Base-by-base conservation (phyloP, 1,140 invertebrate species). In the Drosophila auraria region DNA sequence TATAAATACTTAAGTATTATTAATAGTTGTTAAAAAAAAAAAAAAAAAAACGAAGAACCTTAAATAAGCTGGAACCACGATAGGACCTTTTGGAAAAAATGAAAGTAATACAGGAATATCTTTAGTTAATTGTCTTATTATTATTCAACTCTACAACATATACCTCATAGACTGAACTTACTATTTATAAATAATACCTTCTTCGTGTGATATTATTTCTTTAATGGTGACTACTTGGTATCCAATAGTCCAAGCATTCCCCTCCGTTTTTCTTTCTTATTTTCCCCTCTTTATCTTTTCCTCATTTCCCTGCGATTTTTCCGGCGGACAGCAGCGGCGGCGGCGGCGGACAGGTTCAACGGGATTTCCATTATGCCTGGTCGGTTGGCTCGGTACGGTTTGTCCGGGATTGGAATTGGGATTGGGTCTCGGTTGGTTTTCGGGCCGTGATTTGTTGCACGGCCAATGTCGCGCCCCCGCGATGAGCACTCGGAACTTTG, bases 391-490 rank as follows among this genome's bases (percentile, higher is more conserved):
- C 36, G 36, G 36, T 14, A 38, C 36, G 36, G 36, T 20, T 61
- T 45, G 53, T 25, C 47, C 20, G 54, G 60, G 60, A 58, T 77
- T 64, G 33, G 44, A 47, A 44, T 47, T 58, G 70, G 53, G 36
- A 56, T 50, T 59, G 70, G 68, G 38, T 23, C 44, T 63, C n/a
- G 65, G 61, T 69, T 33, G 47, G 49, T 30, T 49, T 69, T 45
- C 80, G 73, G 65, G 56, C 79, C 86, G 86, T 90, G 86, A 89
- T 89, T 89, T 89, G 86, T 89, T 90, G 86, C 82, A 66, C 79
- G 40, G 82, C 66, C 71, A 77, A 70, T 58, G 84, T 81, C 70
- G 72, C 78, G 73, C 62, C 78, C 71, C 62, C 76, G 42, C 44
- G 40, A 72, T 74, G 70, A 84, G 79, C 81, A 84, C 74, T 84